Evolutionary conservation across 2,888 invertebrate genomes (phyloP).

Genomic region (Chymomyza caudatula): DNA sequence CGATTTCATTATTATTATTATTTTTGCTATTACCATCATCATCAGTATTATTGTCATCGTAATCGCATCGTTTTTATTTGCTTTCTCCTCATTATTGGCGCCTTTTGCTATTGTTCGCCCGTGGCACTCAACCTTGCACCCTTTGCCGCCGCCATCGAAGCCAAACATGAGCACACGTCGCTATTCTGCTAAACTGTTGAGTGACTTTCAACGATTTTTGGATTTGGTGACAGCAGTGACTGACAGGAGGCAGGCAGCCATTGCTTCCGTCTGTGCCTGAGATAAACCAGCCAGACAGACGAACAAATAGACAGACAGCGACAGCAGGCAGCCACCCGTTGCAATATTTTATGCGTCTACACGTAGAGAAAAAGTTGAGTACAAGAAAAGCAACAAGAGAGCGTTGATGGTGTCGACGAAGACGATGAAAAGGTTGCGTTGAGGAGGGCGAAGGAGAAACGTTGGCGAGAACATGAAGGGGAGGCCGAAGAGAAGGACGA

Average conservation of each 20-base stretch:
- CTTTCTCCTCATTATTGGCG: neutral
- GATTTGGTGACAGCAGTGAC: conserved; percentile 36
- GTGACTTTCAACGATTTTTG: conserved; percentile 69
- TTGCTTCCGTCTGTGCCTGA: conserved; percentile 47
- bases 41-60: neutral
- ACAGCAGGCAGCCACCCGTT: neutral
- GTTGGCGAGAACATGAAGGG: too few relatives aligned
- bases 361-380: neutral
- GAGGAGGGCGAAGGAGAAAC: too few relatives aligned
- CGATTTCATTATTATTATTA: neutral
- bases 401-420: neutral
- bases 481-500: too few relatives aligned
- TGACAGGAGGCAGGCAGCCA: conserved; percentile 43
- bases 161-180: neutral
- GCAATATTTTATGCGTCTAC: too few relatives aligned
- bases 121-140: neutral
- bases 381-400: neutral
- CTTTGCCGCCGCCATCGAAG: neutral
- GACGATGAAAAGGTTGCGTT: too few relatives aligned
- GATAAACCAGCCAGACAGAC: conserved; percentile 40
- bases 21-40: neutral
- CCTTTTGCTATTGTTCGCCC: neutral
- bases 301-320: neutral
- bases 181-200: conserved; percentile 63
- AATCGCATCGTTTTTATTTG: neutral